Percentiles rank a stretch among this genome's conserved stretches.
phyloP scores from a whole-genome alignment of 2,797 vertebrate genomes.

The Tadarida brasiliensis region DNA sequence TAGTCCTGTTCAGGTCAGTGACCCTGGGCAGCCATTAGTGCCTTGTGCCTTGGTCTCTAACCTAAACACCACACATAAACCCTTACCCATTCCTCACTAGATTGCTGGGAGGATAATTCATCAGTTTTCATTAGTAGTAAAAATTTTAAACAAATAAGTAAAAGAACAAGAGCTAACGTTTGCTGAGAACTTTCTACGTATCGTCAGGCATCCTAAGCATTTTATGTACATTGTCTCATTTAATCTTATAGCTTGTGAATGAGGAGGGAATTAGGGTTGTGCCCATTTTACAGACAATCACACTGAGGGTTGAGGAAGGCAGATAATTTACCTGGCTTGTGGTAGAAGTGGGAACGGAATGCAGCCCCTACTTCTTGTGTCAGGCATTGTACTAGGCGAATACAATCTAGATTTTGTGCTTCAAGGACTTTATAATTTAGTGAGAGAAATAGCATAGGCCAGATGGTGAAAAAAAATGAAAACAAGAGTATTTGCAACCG shows the following conservation, averaged over 20 bases:
- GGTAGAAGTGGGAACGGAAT: background rate
- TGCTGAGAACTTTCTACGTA: background rate
- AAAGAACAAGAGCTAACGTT: background rate
- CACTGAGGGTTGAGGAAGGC: background rate
- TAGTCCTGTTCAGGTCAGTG: background rate
- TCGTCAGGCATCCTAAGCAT: background rate
- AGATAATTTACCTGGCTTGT: background rate
- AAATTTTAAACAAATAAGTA: constrained; percentile 13
- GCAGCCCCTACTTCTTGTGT: background rate
- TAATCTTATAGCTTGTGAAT: background rate
- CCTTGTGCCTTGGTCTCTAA: background rate
- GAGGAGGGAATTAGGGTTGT: background rate
- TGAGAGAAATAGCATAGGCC: background rate
- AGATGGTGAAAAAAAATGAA: background rate
- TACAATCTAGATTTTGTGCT: background rate
- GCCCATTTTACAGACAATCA: background rate
- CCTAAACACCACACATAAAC: background rate
- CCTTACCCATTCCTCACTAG: background rate
- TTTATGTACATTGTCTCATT: background rate
- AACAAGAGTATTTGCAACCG: background rate
- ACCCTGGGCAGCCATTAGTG: background rate
- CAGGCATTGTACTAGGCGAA: background rate
- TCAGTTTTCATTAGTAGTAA: background rate
- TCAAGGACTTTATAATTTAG: background rate
- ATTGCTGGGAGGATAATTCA: background rate